Evolutionary conservation across 2,888 invertebrate genomes (phyloP).

Genomic region (Anagyrus pseudococci): DNA sequence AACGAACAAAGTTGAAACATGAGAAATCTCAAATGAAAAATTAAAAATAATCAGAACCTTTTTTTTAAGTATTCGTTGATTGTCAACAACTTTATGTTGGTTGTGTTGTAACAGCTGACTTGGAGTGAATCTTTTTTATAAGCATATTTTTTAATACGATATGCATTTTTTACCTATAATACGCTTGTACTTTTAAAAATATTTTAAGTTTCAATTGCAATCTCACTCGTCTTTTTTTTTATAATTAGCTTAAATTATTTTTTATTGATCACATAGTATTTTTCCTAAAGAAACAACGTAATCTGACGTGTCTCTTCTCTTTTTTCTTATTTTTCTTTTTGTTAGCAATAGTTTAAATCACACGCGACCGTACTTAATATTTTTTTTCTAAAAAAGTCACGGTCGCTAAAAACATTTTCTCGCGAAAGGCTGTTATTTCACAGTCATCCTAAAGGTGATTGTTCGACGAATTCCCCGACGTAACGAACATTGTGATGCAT

Average conservation of each 20-base stretch:
- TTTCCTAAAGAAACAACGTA: slow-evolving; percentile 9
- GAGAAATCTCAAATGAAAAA: slow-evolving; percentile 16
- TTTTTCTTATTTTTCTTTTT: slow-evolving; percentile 20
- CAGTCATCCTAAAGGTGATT: slow-evolving; percentile 45
- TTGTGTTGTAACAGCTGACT: slow-evolving; percentile 49
- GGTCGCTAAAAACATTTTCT: slow-evolving; percentile 27
- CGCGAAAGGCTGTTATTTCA: slow-evolving; percentile 48
- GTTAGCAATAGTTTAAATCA: no score
- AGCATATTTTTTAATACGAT: slow-evolving; percentile 5
- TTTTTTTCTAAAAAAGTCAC: no score
- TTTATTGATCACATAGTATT: no score
- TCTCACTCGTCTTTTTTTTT: slow-evolving; percentile 33
- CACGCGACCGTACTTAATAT: no score
- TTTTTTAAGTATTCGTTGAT: slow-evolving; percentile 29
- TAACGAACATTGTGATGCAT: slow-evolving; percentile 41
- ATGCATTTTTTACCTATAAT: slow-evolving; percentile 24
- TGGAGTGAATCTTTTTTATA: slow-evolving; percentile 13
- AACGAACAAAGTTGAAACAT: slow-evolving; percentile 17
- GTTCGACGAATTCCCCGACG: slow-evolving; percentile 34
- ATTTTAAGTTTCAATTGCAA: slow-evolving; percentile 22
- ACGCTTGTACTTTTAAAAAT: slow-evolving; percentile 22
- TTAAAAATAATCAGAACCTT: slow-evolving; percentile 6
- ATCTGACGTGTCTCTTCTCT: slow-evolving; percentile 18
- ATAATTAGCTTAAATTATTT: slow-evolving; percentile 22
- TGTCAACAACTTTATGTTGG: slow-evolving; percentile 44